Conservation (phyloP, 1,140 invertebrate species). For the Aphaenogaster floridana region DNA sequence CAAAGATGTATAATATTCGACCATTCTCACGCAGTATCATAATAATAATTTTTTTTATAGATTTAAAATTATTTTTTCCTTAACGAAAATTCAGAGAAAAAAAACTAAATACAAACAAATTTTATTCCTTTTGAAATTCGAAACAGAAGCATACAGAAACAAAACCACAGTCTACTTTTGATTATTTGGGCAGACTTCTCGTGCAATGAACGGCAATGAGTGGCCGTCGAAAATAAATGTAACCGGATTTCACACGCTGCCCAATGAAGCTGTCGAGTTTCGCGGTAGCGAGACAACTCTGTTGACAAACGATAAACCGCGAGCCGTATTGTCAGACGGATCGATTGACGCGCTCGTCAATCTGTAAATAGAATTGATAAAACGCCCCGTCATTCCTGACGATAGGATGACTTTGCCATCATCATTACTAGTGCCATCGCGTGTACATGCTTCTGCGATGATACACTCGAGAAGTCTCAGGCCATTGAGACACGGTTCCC, state of each 20-base stretch:
- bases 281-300: slow-evolving; percentile 37
- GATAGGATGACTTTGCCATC: slow-evolving; percentile 63
- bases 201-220: background rate
- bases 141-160: background rate
- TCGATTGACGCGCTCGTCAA: slow-evolving; percentile 51
- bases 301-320: slow-evolving; percentile 59
- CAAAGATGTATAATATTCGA: background rate
- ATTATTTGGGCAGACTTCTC: background rate
- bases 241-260: slow-evolving; percentile 23
- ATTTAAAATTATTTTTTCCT: background rate
- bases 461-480: slow-evolving; percentile 16
- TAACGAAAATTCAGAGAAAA: background rate
- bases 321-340: slow-evolving; percentile 29
- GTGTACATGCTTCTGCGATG: slow-evolving; percentile 20
- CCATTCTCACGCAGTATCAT: background rate
- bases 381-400: slow-evolving; percentile 63
- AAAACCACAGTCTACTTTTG: background rate
- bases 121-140: background rate
- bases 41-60: background rate
- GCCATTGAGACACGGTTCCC: slow-evolving; percentile 20
- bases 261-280: slow-evolving; percentile 61
- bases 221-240: slow-evolving; percentile 29
- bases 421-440: slow-evolving; percentile 68
- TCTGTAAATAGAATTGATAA: slow-evolving; percentile 66
- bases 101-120: background rate